A percentile compares a stretch with the other conserved stretches of the same genome.
Evolutionary conservation across 2,888 invertebrate species (phyloP).

Genomic region (Heliconius charithonia): DNA sequence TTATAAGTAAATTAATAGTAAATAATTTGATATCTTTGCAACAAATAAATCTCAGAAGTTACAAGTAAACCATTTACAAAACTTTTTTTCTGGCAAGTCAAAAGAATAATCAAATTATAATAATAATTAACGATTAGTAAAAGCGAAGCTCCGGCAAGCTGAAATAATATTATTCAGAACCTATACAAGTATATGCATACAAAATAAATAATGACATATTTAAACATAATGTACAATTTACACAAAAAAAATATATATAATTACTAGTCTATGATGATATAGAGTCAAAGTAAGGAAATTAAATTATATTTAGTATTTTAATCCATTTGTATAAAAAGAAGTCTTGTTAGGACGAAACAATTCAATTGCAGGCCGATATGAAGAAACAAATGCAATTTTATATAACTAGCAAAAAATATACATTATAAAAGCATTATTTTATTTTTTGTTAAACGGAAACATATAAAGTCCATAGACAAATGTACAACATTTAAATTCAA

Average conservation of each 20-base stretch:
- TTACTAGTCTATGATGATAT: slow-evolving; percentile 1
- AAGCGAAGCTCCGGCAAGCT: slow-evolving; percentile 73
- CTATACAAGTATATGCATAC: slow-evolving; percentile 59
- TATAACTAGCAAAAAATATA: slow-evolving; percentile 6
- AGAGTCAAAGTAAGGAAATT: not conserved
- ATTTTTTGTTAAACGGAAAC: not conserved
- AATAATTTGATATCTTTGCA: not conserved
- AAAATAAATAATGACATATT: slow-evolving; percentile 72
- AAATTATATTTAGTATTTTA: not conserved
- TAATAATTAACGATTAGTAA: slow-evolving; percentile 49
- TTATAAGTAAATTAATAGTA: not conserved
- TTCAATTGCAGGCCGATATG: slow-evolving; percentile 9
- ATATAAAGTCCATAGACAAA: slow-evolving; percentile 9
- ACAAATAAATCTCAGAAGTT: not conserved
- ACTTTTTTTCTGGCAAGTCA: slow-evolving; percentile 65
- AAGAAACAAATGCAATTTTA: slow-evolving; percentile 12
- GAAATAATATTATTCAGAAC: slow-evolving; percentile 49
- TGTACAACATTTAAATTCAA: not conserved
- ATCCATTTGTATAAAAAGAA: not conserved
- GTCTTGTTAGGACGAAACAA: not conserved
- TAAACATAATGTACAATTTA: slow-evolving; percentile 54
- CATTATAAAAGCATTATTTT: not conserved
- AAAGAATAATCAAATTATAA: slow-evolving; percentile 40
- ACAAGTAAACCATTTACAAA: not conserved
- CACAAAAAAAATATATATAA: slow-evolving; percentile 46